phyloP scores from a whole-genome alignment of 2,797 vertebrate genomes.

The Selene dorsalis region DNA sequence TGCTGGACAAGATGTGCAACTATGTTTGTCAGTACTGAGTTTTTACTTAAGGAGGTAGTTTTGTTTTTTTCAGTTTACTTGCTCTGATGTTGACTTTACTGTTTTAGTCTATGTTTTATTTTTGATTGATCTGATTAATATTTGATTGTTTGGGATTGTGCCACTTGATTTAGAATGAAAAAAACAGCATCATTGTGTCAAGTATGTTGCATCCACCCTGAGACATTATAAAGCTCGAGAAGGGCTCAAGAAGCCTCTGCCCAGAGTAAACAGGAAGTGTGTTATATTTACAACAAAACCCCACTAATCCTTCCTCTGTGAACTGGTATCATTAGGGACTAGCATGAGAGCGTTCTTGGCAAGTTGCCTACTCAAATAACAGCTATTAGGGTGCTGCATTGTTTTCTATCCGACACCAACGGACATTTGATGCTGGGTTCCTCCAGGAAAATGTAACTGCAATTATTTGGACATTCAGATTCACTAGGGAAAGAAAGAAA shows the following conservation, averaged over 20 bases:
- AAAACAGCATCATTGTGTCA: slow-evolving; percentile 20
- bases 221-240: slow-evolving; percentile 35
- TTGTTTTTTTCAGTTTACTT: not conserved
- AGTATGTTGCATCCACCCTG: slow-evolving; percentile 21
- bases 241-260: slow-evolving; percentile 50
- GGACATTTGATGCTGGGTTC: slow-evolving; percentile 16
- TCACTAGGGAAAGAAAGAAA: slow-evolving; percentile 15
- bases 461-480: slow-evolving; percentile 37
- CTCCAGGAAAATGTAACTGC: slow-evolving; percentile 25
- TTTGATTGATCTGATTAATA: slow-evolving; percentile 6
- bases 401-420: slow-evolving; percentile 27
- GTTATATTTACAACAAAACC: slow-evolving; percentile 76
- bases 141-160: not conserved
- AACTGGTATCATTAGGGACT: slow-evolving; percentile 63
- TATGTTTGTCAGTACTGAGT: not conserved
- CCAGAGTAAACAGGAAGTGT: slow-evolving; percentile 70
- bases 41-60: not conserved
- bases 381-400: slow-evolving; percentile 45
- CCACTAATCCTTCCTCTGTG: slow-evolving; percentile 72
- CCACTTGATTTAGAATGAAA: slow-evolving; percentile 15
- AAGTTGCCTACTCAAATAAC: slow-evolving; percentile 61
- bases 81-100: slow-evolving; percentile 5
- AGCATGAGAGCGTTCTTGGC: slow-evolving; percentile 59
- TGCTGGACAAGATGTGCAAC: slow-evolving; percentile 58
- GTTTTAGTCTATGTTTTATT: not conserved